These are phyloP conservation scores for Acleris sparsana DNA, from an alignment of 2,888 invertebrate species.

Conservation along the genomic window DNA sequence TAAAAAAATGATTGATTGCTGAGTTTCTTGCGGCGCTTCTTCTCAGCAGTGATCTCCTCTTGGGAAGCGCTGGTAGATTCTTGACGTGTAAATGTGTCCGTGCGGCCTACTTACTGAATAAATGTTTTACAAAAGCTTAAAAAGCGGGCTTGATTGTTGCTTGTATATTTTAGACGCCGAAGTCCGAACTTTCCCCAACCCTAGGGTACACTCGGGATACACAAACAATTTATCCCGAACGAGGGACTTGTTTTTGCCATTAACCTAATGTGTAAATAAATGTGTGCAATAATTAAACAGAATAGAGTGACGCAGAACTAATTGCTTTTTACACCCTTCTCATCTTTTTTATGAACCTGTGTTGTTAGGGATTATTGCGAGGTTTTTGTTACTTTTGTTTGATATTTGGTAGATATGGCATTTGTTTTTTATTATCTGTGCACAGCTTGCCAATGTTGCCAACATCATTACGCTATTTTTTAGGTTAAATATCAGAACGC, in stretches of 20 bases:
- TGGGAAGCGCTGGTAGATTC: too few relatives aligned
- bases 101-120: too few relatives aligned
- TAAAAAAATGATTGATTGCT: too few relatives aligned
- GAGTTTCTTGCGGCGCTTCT: too few relatives aligned
- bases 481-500: too few relatives aligned
- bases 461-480: too few relatives aligned
- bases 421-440: background rate
- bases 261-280: conserved; percentile 79
- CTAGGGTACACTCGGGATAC: conserved; percentile 43
- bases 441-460: too few relatives aligned
- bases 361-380: conserved; percentile 35
- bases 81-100: too few relatives aligned
- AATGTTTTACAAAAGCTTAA: too few relatives aligned
- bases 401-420: background rate
- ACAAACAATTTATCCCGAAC: conserved; percentile 72
- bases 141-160: too few relatives aligned
- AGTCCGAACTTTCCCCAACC: conserved; percentile 7
- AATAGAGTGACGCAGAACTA: conserved; percentile 61
- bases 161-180: too few relatives aligned
- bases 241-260: conserved; percentile 74
- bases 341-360: conserved; percentile 43
- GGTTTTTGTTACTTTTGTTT: conserved; percentile 12
- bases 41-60: too few relatives aligned
- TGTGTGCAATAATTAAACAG: conserved; percentile 77
- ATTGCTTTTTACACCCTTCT: conserved; percentile 61